Evolutionary conservation across 1,140 invertebrate genomes (phyloP).

Genomic region (Homarus americanus): DNA sequence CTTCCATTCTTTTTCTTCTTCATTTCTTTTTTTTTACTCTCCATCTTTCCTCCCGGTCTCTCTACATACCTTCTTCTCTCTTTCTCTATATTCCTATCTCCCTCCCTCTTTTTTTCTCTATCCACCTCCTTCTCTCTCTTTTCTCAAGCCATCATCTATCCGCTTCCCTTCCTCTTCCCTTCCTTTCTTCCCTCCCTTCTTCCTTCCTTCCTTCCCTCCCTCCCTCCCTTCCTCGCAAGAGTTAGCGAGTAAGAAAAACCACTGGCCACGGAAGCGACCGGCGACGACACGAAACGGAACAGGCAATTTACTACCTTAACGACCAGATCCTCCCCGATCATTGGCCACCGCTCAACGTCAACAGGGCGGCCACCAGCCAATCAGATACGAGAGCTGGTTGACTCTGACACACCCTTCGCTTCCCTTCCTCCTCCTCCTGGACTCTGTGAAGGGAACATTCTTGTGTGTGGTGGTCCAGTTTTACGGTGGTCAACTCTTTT

Average conservation of each 20-base stretch:
- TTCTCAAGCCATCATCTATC: too few relatives aligned
- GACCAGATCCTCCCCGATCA: constrained; percentile 12
- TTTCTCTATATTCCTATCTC: too few relatives aligned
- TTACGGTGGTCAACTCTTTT: background rate
- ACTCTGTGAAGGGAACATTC: background rate
- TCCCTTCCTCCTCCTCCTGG: background rate
- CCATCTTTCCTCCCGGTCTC: too few relatives aligned
- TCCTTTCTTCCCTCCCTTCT: too few relatives aligned
- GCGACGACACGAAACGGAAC: background rate
- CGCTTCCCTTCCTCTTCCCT: too few relatives aligned
- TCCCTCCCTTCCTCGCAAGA: too few relatives aligned
- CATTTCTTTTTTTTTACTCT: too few relatives aligned
- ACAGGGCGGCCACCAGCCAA: background rate
- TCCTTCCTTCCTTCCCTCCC: too few relatives aligned
- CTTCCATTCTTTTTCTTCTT: too few relatives aligned
- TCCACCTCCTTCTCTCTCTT: too few relatives aligned
- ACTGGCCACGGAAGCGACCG: background rate
- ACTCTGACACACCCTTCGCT: background rate
- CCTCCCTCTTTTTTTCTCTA: too few relatives aligned
- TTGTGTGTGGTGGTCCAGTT: background rate
- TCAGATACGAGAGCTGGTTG: background rate
- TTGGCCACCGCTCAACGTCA: constrained; percentile 15
- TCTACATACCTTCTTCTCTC: too few relatives aligned
- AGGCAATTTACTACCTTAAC: background rate
- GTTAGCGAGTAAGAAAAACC: background rate